Evolutionary conservation across 2,113 vertebrate species (phyloP).

Genomic region (Megalops atlanticus): DNA sequence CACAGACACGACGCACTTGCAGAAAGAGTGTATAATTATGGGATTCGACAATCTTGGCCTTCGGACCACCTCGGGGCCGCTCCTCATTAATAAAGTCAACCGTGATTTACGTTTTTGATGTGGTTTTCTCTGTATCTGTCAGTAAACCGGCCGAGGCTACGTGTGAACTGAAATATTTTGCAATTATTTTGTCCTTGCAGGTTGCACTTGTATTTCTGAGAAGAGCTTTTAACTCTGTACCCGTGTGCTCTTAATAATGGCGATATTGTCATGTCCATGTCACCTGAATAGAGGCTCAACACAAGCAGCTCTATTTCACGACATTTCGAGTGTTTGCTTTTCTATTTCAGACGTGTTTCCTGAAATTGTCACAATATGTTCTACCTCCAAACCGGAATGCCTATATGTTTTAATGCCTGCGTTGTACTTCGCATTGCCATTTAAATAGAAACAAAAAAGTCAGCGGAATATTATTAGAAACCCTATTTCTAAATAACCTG

Average conservation of each 20-base stretch:
- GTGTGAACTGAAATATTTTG: neutral
- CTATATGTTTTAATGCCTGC: no score
- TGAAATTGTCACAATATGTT: no score
- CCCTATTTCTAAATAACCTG: neutral
- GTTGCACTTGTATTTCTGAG: neutral
- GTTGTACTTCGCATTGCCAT: conserved; percentile 2
- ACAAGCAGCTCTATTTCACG: no score
- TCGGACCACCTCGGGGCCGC: conserved; percentile 3
- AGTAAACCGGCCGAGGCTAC: neutral
- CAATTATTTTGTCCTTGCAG: neutral
- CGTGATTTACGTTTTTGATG: neutral
- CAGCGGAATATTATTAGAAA: neutral
- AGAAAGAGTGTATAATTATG: neutral
- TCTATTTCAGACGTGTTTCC: no score
- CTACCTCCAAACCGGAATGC: no score
- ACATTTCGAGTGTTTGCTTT: no score
- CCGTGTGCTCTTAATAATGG: neutral
- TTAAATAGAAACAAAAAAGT: conserved; percentile 7
- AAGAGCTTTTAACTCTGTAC: neutral
- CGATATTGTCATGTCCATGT: neutral
- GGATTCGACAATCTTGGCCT: conserved; percentile 2
- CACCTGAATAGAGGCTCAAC: neutral
- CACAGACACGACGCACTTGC: conserved; percentile 17
- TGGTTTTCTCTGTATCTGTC: neutral
- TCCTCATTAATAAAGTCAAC: conserved; percentile 2